A percentile compares a stretch with the other conserved stretches of the same genome.
phyloP scores from a whole-genome alignment of 2,797 vertebrate genomes.

The Lophotriccus pileatus region DNA sequence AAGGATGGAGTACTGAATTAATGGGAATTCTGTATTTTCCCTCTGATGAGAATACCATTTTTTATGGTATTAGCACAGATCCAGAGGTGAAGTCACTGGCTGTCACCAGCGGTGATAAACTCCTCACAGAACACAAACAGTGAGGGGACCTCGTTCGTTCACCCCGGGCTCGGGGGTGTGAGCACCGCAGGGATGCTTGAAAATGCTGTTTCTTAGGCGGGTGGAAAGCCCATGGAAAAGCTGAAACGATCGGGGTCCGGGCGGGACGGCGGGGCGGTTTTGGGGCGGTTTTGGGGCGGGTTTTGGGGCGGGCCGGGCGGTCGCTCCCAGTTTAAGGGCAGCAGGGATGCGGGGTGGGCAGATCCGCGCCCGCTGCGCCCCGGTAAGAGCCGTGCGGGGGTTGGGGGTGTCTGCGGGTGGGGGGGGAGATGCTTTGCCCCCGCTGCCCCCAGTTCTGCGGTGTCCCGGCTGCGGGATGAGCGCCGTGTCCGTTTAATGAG shows the following conservation, averaged over 20 bases:
- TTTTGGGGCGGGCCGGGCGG: neutral
- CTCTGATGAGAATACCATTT: neutral
- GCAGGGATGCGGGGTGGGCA: neutral
- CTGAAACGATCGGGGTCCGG: neutral
- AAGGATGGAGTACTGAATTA: no score
- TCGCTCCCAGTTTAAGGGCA: neutral
- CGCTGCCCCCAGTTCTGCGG: neutral
- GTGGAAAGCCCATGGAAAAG: neutral
- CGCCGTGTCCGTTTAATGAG: neutral
- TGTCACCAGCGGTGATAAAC: neutral
- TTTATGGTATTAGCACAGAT: rapidly evolving
- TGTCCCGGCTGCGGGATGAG: neutral
- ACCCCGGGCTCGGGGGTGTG: rapidly evolving
- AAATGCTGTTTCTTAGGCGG: rapidly evolving
- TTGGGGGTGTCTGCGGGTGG: neutral
- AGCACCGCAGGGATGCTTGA: neutral
- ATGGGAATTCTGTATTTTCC: neutral
- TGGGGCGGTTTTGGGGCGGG: neutral
- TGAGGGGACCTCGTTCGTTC: rapidly evolving
- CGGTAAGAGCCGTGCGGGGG: neutral
- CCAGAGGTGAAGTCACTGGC: neutral
- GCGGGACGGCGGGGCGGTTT: neutral
- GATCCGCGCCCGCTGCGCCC: neutral
- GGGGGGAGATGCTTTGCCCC: neutral
- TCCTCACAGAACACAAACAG: rapidly evolving